phyloP scores from a whole-genome alignment of 2,113 vertebrate species.

The Chaetodon trifascialis region DNA sequence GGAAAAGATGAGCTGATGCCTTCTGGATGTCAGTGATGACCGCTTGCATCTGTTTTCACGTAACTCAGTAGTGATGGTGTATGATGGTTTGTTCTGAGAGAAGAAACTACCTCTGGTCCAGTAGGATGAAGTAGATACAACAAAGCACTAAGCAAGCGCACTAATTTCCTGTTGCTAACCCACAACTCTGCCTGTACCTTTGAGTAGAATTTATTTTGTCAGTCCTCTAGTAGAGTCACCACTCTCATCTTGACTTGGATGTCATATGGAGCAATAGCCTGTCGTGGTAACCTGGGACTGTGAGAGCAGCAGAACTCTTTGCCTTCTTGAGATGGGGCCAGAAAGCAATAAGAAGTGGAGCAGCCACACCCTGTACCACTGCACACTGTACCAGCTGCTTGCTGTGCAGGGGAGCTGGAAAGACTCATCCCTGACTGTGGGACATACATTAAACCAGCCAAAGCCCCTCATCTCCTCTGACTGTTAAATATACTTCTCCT shows the following conservation, averaged over 20 bases:
- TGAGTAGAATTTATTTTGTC: neutral
- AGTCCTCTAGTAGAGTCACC: neutral
- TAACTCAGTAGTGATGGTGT: no score
- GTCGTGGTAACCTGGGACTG: conserved; percentile 44
- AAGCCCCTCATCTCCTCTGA: conserved; percentile 36
- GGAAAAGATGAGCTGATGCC: no score
- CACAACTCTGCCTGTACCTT: neutral
- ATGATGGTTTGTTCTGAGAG: no score
- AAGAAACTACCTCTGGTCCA: no score
- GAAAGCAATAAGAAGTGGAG: conserved; percentile 25
- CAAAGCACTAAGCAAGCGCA: no score
- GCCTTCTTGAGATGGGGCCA: conserved; percentile 58
- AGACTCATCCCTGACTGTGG: conserved; percentile 25
- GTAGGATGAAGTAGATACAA: no score
- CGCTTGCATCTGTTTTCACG: no score
- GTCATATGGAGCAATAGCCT: conserved; percentile 32
- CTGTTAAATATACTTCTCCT: conserved; percentile 24
- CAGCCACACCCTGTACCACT: conserved; percentile 42
- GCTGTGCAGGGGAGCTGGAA: conserved; percentile 10
- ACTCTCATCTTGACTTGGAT: conserved; percentile 33
- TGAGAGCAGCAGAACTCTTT: conserved; percentile 43
- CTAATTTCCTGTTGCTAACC: no score
- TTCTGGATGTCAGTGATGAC: no score
- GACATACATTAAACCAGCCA: conserved; percentile 38
- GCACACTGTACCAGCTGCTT: conserved; percentile 55